A percentile compares a stretch with the other conserved stretches of the same genome.
These are phyloP conservation scores for Lonchura striata DNA, from an alignment of 2,113 vertebrate species.

Conservation along the genomic window DNA sequence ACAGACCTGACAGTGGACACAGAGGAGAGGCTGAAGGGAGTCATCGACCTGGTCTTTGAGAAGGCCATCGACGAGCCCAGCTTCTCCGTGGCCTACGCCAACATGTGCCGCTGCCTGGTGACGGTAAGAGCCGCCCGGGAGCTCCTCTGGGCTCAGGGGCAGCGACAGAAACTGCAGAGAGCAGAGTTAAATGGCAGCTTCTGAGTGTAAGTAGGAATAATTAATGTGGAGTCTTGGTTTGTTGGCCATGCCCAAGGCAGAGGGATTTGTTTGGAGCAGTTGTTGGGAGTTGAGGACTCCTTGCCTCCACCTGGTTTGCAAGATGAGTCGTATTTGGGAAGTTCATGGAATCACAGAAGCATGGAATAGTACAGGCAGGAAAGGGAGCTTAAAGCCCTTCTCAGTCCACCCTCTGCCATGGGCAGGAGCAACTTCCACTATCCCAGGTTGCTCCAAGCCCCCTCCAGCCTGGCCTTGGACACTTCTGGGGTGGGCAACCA, in stretches of 20 bases:
- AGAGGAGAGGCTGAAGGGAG: slow-evolving; percentile 93
- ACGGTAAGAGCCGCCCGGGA: slow-evolving; percentile 77
- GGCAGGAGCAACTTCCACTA: background rate
- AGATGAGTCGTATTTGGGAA: background rate
- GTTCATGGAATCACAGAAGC: background rate
- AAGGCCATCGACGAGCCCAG: slow-evolving; percentile 96
- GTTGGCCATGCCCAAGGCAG: background rate
- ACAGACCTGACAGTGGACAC: slow-evolving; percentile 95
- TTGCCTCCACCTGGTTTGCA: background rate
- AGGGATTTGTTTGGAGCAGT: background rate
- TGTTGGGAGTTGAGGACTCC: background rate
- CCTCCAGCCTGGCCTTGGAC: background rate
- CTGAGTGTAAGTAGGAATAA: background rate
- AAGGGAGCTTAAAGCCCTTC: background rate
- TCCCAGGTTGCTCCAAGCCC: background rate
- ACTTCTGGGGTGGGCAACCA: background rate
- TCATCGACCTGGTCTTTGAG: slow-evolving; percentile 98
- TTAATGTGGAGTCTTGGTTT: background rate
- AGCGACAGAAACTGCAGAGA: background rate
- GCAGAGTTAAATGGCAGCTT: background rate
- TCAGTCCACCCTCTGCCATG: background rate
- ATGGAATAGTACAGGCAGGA: background rate
- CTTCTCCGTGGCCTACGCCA: slow-evolving; percentile 95
- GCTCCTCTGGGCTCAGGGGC: background rate
- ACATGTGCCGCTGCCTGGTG: slow-evolving; percentile 96